phyloP scores from a whole-genome alignment of 1,140 invertebrate species.

The Sipha flava region DNA sequence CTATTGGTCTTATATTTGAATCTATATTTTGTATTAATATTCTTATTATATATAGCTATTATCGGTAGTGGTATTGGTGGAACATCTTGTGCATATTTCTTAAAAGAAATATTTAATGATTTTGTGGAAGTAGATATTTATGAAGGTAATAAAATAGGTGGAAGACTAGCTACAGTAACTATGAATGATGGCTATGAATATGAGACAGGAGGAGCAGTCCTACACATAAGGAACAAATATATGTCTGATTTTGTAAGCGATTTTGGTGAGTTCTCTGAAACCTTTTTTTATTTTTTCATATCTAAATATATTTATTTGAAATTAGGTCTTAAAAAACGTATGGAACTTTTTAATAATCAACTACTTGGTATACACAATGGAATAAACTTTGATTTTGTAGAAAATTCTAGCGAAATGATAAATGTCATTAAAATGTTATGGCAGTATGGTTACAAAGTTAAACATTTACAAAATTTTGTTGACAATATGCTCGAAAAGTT shows the following conservation, averaged over 20 bases:
- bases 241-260: constrained; percentile 47
- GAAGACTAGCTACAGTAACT: constrained; percentile 45
- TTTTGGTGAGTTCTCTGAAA: constrained; percentile 42
- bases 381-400: constrained; percentile 45
- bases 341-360: not conserved
- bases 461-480: constrained; percentile 43
- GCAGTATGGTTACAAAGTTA: constrained; percentile 47
- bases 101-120: constrained; percentile 45
- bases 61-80: constrained; percentile 52
- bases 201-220: constrained; percentile 50
- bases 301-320: not conserved
- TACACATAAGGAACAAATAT: constrained; percentile 50
- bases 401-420: constrained; percentile 44
- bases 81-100: constrained; percentile 48
- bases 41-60: constrained; percentile 43
- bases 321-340: not conserved
- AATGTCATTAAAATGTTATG: constrained; percentile 45
- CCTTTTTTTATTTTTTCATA: not conserved
- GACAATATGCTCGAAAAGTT: constrained; percentile 45
- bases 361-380: constrained; percentile 46
- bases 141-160: constrained; percentile 45
- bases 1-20: not conserved
- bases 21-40: not conserved
- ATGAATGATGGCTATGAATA: constrained; percentile 46
- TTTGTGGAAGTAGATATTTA: constrained; percentile 44